Evolutionary conservation across 2,888 invertebrate genomes (phyloP).

Genomic region (Pachliopta kotzebuea): DNA sequence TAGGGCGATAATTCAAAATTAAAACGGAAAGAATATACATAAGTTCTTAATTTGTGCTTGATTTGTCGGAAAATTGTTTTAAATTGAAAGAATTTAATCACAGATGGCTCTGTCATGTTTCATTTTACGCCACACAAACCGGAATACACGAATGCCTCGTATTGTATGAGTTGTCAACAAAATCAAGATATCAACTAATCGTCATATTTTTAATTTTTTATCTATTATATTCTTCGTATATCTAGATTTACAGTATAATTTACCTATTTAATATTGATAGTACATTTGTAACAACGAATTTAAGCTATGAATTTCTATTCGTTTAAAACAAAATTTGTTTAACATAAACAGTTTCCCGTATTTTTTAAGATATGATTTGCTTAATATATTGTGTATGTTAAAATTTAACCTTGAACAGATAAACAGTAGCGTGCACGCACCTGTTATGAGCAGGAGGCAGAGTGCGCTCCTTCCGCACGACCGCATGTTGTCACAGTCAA

Average conservation of each 20-base stretch:
- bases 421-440: conserved; percentile 16
- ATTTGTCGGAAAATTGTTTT: no score
- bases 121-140: not conserved
- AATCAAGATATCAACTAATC: not conserved
- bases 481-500: conserved; percentile 26
- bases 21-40: no score
- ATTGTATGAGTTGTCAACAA: not conserved
- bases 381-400: not conserved
- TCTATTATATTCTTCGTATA: not conserved
- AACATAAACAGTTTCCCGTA: no score
- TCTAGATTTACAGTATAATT: not conserved
- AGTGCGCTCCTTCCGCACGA: conserved; percentile 22
- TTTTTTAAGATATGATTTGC: no score
- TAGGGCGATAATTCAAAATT: not conserved
- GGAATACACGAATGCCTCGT: not conserved
- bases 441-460: conserved; percentile 23
- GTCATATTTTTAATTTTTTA: not conserved
- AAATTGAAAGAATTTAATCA: not conserved
- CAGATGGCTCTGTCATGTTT: not conserved
- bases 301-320: no score
- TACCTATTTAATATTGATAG: no score
- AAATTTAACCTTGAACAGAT: conserved; percentile 16
- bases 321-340: no score
- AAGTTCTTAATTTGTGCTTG: no score
- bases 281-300: no score